These are phyloP conservation scores for Apoda limacodes DNA, from an alignment of 2,888 invertebrate genomes.

Conservation along the genomic window DNA sequence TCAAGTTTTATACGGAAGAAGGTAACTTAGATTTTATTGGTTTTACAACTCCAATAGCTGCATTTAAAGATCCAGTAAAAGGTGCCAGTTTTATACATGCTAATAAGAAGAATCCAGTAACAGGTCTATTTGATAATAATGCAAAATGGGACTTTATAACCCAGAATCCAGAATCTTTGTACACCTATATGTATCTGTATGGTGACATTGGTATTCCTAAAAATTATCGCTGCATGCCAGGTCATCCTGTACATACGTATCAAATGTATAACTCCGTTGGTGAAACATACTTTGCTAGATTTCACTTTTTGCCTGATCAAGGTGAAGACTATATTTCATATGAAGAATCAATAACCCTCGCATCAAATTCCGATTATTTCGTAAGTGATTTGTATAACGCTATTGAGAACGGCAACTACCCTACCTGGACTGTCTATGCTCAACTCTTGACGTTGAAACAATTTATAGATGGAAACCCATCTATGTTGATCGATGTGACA, in stretches of 20 bases:
- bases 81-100: slow-evolving; percentile 91
- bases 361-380: slow-evolving; percentile 84
- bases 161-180: slow-evolving; percentile 81
- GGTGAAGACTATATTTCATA: slow-evolving; percentile 80
- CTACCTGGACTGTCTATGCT: slow-evolving; percentile 86
- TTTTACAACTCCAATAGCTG: slow-evolving; percentile 87
- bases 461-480: slow-evolving; percentile 38
- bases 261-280: slow-evolving; percentile 83
- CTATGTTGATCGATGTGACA: slow-evolving; percentile 40
- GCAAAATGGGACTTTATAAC: slow-evolving; percentile 92
- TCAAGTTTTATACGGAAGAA: slow-evolving; percentile 91
- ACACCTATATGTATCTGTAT: slow-evolving; percentile 81
- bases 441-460: slow-evolving; percentile 34
- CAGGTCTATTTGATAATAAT: slow-evolving; percentile 83
- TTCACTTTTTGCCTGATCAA: slow-evolving; percentile 90
- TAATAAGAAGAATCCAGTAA: slow-evolving; percentile 90
- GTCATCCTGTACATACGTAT: slow-evolving; percentile 90
- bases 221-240: slow-evolving; percentile 90
- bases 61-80: slow-evolving; percentile 83
- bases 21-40: slow-evolving; percentile 91
- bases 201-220: slow-evolving; percentile 91
- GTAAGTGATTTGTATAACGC: slow-evolving; percentile 88
- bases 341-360: slow-evolving; percentile 74
- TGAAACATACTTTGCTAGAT: no score
- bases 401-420: no score